Percentiles rank a stretch among this genome's conserved stretches.
Conservation (phyloP, 2,113 vertebrate genomes). For the Aviceda subcristata region DNA sequence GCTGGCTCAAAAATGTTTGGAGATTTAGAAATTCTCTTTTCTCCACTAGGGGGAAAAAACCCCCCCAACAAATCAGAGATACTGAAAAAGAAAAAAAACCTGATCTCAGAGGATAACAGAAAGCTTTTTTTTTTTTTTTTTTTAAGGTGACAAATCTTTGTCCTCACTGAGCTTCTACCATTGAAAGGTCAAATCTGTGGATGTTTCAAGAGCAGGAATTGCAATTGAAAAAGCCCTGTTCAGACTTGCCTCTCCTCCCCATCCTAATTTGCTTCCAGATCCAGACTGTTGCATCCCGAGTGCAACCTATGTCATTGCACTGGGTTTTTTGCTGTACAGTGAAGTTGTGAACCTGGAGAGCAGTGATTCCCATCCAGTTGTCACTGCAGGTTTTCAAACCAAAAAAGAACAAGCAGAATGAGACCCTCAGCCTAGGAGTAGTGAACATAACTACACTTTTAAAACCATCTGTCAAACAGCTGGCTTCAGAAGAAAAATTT, state of each 20-base stretch:
- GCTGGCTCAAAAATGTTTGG: background rate
- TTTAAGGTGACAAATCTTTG: background rate
- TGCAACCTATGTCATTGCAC: background rate
- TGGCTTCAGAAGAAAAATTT: slow-evolving; percentile 15
- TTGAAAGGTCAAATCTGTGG: background rate
- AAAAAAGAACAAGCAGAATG: background rate
- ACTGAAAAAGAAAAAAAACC: background rate
- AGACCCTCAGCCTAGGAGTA: background rate
- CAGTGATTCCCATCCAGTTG: background rate
- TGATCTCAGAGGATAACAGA: background rate
- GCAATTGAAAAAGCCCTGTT: background rate
- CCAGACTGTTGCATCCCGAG: background rate
- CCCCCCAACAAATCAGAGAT: no score
- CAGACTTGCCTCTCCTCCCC: background rate
- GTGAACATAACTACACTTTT: background rate
- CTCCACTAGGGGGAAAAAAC: background rate
- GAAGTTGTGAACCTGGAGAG: background rate
- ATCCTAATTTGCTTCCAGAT: background rate
- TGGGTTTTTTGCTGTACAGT: background rate
- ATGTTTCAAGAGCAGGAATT: background rate
- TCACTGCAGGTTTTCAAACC: background rate
- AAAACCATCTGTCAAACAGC: slow-evolving; percentile 49
- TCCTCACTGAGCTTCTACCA: background rate
- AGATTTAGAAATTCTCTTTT: background rate
- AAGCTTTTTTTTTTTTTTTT: background rate